Evolutionary conservation across 2,797 vertebrate species (phyloP).

Genomic region (Catostomus latipinnis): DNA sequence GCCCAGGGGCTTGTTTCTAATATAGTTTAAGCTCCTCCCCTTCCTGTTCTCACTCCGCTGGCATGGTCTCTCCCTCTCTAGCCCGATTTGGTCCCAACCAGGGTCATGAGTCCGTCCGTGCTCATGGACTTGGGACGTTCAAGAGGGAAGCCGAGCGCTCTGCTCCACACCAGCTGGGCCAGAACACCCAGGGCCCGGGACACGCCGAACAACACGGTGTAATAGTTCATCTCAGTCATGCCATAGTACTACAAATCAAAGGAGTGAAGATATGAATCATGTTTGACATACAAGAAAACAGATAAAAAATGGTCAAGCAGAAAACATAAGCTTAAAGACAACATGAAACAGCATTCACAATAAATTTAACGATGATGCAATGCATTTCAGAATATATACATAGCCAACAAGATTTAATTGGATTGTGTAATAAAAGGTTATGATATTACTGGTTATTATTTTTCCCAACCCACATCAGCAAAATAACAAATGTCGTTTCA

Average conservation of each 20-base stretch:
- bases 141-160: conserved; percentile 92
- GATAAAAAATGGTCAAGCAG: no score
- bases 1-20: conserved; percentile 54
- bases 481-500: no score
- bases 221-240: conserved; percentile 98
- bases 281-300: neutral
- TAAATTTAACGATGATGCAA: no score
- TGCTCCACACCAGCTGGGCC: conserved; percentile 94
- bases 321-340: no score
- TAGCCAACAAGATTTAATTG: no score
- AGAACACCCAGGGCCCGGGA: conserved; percentile 92
- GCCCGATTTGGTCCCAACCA: conserved; percentile 89
- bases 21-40: conserved; percentile 54
- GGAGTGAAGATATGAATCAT: neutral
- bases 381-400: no score
- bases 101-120: conserved; percentile 90
- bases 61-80: conserved; percentile 69
- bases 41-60: conserved; percentile 43
- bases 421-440: no score
- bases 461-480: no score
- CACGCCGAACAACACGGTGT: conserved; percentile 96
- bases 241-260: conserved; percentile 86
- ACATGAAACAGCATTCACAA: no score
- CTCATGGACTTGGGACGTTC: conserved; percentile 98
- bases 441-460: no score